Conservation (phyloP, 2,888 invertebrate genomes). For the Leptinotarsa haldemani region DNA sequence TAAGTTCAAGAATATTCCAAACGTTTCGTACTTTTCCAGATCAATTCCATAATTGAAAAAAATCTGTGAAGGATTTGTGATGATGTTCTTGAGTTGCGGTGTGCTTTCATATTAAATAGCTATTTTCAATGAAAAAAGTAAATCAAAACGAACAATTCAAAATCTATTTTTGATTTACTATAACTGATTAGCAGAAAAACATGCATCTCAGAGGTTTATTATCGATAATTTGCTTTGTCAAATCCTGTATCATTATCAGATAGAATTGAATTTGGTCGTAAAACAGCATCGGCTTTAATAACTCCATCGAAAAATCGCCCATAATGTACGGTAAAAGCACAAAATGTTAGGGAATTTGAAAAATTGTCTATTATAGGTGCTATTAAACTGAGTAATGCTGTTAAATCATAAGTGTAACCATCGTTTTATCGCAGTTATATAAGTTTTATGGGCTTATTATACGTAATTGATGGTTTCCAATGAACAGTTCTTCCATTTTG, state of each 20-base stretch:
- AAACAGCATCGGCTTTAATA: constrained; percentile 30
- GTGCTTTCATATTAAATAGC: too few species aligned
- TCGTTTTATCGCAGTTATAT: constrained; percentile 39
- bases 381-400: constrained; percentile 39
- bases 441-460: constrained; percentile 34
- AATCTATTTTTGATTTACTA: too few species aligned
- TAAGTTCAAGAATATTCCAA: too few species aligned
- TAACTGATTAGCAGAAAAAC: too few species aligned
- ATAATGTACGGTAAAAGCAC: constrained; percentile 30
- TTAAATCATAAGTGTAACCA: constrained; percentile 39
- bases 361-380: constrained; percentile 42
- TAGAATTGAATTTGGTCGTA: constrained; percentile 23
- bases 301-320: constrained; percentile 32
- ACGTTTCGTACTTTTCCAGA: too few species aligned
- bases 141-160: too few species aligned
- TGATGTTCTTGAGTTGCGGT: too few species aligned
- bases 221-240: too few species aligned
- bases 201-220: too few species aligned
- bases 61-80: too few species aligned
- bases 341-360: constrained; percentile 40
- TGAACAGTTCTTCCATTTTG: constrained; percentile 9
- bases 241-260: not conserved
- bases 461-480: constrained; percentile 33
- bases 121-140: too few species aligned
- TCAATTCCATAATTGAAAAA: too few species aligned